Base-by-base conservation (phyloP, 2,888 invertebrate species). In the Tholera decimalis region DNA sequence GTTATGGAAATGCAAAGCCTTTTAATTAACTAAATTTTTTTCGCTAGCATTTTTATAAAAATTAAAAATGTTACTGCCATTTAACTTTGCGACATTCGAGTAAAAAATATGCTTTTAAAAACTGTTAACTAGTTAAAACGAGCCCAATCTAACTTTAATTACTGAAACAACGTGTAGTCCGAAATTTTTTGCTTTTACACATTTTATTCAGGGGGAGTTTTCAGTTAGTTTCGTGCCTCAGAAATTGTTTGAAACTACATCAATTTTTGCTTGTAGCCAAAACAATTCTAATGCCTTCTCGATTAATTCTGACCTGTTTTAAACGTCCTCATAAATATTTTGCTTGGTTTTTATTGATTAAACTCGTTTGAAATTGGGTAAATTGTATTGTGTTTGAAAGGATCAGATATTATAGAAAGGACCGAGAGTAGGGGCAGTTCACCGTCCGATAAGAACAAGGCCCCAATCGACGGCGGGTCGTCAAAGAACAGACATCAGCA, bases 91-190 rank as follows among this genome's bases (percentile, higher is more conserved):
- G 20, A 20, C 28, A n/a, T 56, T 28, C 22, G 15, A 28, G 41
- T 53, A 41, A 37, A 76, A 76, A 76, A 20, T 59, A 59, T 55
- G 61, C 35, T 50, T 60, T 71, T 28, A 15, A 46, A 76, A 71
- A 60, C 62, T 60, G 77, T 51, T 60, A 69, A 60, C 77, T 51
- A 55, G 77, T 76, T 41, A 6, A 58, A 71, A 59, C 35, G 44
- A 57, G 33, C 33, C 20, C 20, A 58, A 50, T 62, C 41, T 22
- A 58, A 72, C 53, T 58, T 63, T 50, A 77, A 77, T 77, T 54
- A 77, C 37, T 35, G 37, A 76, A 63, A 72, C 64, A n/a, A 73
- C 73, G 72, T 71, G 41, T 51, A 62, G 13, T 13, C 7, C 11
- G 8, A 63, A 72, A 57, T 50, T 46, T n/a, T 50, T 72, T 54